Evolutionary conservation across 2,113 vertebrate genomes (phyloP).

Genomic region (Brachyistius frenatus): DNA sequence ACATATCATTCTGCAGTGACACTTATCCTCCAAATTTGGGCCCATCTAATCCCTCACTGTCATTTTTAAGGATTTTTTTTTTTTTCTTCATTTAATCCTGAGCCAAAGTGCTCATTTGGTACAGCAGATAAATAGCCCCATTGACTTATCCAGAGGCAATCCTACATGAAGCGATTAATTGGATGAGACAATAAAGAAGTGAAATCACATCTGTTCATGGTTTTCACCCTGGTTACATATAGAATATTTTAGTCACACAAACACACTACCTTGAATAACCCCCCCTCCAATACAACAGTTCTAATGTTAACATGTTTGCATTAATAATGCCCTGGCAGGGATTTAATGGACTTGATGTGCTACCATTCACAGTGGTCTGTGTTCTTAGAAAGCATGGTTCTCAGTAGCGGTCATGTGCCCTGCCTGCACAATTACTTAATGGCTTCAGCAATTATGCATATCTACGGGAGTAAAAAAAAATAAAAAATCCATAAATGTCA

Average conservation of each 20-base stretch:
- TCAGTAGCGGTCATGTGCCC: constrained; percentile 67
- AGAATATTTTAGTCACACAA: constrained; percentile 60
- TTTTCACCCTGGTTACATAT: constrained; percentile 57
- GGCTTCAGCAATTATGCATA: constrained; percentile 72
- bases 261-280: constrained; percentile 46
- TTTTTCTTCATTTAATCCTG: constrained; percentile 49
- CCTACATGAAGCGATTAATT: constrained; percentile 75
- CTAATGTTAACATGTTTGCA: constrained; percentile 77
- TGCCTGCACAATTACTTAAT: constrained; percentile 76
- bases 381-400: constrained; percentile 64
- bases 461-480: constrained; percentile 42
- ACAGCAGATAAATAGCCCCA: constrained; percentile 70
- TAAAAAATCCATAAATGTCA: constrained; percentile 69
- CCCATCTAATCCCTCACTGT: constrained; percentile 72
- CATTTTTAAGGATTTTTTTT: constrained; percentile 63
- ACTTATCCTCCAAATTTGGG: constrained; percentile 62
- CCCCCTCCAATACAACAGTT: constrained; percentile 13
- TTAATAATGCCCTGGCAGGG: constrained; percentile 66
- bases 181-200: constrained; percentile 73
- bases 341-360: constrained; percentile 77
- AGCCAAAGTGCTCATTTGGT: constrained; percentile 73
- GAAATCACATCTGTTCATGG: constrained; percentile 57
- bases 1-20: constrained; percentile 67
- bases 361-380: constrained; percentile 69
- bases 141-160: constrained; percentile 74